Evolutionary conservation across 2,888 invertebrate species (phyloP).

Genomic region (Rhingia campestris): DNA sequence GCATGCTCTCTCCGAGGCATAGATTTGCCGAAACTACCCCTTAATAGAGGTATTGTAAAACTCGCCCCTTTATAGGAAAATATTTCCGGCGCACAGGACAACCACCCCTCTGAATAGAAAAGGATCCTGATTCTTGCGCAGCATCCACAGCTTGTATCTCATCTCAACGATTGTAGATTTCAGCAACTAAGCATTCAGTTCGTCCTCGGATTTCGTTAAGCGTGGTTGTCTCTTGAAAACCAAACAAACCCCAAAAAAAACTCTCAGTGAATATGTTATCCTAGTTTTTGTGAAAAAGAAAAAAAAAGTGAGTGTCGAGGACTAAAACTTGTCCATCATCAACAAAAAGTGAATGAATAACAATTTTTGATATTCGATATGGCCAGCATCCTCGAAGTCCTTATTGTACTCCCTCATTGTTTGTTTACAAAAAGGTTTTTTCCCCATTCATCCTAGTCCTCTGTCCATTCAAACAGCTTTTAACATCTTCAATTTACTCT

Average conservation of each 20-base stretch:
- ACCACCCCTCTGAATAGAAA: conserved; percentile 60
- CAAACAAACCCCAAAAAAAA: conserved; percentile 2
- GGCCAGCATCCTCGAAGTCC: conserved; percentile 30
- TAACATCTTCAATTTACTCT: conserved; percentile 70
- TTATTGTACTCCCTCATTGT: conserved; percentile 35
- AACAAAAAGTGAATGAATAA: conserved; percentile 7
- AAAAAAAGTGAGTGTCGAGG: conserved; percentile 57
- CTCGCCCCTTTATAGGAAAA: conserved; percentile 32
- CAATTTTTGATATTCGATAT: conserved; percentile 60
- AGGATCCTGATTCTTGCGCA: conserved; percentile 46
- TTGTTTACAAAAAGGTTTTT: conserved; percentile 66
- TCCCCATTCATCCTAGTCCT: conserved; percentile 14
- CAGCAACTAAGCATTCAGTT: conserved; percentile 62
- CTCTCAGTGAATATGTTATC: conserved; percentile 17
- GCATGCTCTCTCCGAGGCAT: conserved; percentile 53
- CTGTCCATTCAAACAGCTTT: conserved; percentile 61
- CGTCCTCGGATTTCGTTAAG: conserved; percentile 51
- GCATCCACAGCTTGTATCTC: conserved; percentile 66
- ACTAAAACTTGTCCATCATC: conserved; percentile 1
- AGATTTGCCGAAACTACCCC: conserved; percentile 60
- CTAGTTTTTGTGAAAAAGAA: neutral
- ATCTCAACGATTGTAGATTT: conserved; percentile 42
- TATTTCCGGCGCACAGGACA: conserved; percentile 42
- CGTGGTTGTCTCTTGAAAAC: conserved; percentile 45
- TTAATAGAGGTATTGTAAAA: conserved; percentile 53